Evolutionary conservation across 2,113 vertebrate species (phyloP).

Genomic region (Platysternon megacephalum): DNA sequence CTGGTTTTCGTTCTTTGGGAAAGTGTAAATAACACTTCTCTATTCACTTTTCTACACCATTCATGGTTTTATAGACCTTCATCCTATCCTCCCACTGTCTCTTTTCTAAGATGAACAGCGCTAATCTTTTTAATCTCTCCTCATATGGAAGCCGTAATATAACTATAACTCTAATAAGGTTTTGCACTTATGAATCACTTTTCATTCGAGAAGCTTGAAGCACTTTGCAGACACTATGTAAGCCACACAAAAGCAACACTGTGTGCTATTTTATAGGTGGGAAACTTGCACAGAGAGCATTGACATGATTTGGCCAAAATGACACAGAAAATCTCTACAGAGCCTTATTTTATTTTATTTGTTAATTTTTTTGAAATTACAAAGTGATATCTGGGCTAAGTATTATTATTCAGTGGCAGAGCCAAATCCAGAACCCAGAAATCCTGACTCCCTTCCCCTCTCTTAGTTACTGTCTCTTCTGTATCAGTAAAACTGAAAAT

Average conservation of each 20-base stretch:
- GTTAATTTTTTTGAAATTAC: neutral
- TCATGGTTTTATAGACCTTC: neutral
- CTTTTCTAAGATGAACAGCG: neutral
- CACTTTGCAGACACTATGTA: neutral
- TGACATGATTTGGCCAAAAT: neutral
- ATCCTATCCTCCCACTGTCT: neutral
- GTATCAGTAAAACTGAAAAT: accelerated
- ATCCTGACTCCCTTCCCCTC: neutral
- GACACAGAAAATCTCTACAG: neutral
- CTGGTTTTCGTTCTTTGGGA: neutral
- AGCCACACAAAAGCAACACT: neutral
- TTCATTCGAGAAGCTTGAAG: neutral
- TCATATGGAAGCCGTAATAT: neutral
- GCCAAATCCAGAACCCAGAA: neutral
- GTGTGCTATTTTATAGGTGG: accelerated
- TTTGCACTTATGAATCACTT: neutral
- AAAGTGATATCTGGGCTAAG: neutral
- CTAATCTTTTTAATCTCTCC: neutral
- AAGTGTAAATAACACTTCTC: neutral
- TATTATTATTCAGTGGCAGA: accelerated
- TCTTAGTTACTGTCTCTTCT: neutral
- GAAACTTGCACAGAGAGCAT: neutral
- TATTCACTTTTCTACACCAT: neutral
- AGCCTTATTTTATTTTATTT: neutral
- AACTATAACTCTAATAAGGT: neutral